These are phyloP conservation scores for Desmophyllum pertusum DNA, from an alignment of 92 coral and sea anemone genomes.

Conservation along the genomic window DNA sequence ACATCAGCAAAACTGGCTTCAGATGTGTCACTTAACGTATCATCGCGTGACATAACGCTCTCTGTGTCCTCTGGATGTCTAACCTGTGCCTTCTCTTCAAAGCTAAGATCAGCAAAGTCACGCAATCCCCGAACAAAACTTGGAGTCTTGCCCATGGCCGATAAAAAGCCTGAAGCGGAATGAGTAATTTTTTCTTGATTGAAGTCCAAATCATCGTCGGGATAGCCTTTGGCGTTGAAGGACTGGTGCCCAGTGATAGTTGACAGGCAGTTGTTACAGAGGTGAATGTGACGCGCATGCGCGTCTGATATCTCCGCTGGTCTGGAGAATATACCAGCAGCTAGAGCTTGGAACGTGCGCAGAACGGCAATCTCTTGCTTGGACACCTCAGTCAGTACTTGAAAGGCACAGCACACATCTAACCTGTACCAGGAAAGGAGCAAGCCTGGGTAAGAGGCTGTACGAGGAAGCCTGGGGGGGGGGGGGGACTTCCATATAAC, in stretches of 20 bases:
- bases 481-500: too few species aligned
- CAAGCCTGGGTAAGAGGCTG: neutral
- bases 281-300: slow-evolving; percentile 79
- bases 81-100: slow-evolving; percentile 21
- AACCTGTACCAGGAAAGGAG: slow-evolving; percentile 47
- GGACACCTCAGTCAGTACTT: slow-evolving; percentile 83
- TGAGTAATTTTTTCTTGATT: slow-evolving; percentile 13
- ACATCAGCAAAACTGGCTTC: slow-evolving; percentile 92
- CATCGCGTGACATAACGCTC: slow-evolving; percentile 57
- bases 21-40: slow-evolving; percentile 67
- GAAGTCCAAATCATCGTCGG: slow-evolving; percentile 17
- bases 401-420: slow-evolving; percentile 85
- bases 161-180: slow-evolving; percentile 40
- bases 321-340: slow-evolving; percentile 75
- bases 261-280: slow-evolving; percentile 78
- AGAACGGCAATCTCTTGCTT: slow-evolving; percentile 69
- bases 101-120: slow-evolving; percentile 71
- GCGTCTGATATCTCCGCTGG: slow-evolving; percentile 79
- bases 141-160: slow-evolving; percentile 67
- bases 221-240: slow-evolving; percentile 13
- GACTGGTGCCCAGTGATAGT: slow-evolving; percentile 61
- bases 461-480: too few species aligned
- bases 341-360: slow-evolving; percentile 83
- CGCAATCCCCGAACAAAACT: slow-evolving; percentile 86
- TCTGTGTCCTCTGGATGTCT: slow-evolving; percentile 39